Evolutionary conservation across 2,797 vertebrate species (phyloP).

Genomic region (Sebastes melanostomus): DNA sequence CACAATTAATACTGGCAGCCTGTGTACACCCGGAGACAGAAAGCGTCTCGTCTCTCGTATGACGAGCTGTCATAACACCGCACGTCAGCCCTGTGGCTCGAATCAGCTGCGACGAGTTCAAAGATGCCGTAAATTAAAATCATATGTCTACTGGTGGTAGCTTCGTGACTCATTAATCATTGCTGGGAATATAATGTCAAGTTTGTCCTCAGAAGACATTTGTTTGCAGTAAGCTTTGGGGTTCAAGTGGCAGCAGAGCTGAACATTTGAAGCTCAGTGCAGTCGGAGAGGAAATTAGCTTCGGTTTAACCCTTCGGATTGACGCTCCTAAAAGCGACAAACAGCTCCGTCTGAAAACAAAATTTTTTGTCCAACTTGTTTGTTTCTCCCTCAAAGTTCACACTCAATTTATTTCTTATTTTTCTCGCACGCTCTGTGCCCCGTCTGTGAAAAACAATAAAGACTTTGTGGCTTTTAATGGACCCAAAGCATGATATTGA

Average conservation of each 20-base stretch:
- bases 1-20: not conserved
- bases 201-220: not conserved
- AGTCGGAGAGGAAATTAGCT: not conserved
- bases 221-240: not conserved
- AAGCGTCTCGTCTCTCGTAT: not conserved
- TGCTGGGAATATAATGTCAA: not conserved
- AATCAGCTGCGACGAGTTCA: conserved; percentile 24
- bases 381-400: conserved; percentile 44
- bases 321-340: not conserved
- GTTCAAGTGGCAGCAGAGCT: not conserved
- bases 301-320: not conserved
- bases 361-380: conserved; percentile 38
- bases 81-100: conserved; percentile 7
- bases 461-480: conserved; percentile 55
- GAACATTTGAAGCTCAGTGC: not conserved
- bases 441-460: conserved; percentile 35
- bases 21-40: conserved; percentile 5
- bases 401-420: conserved; percentile 51
- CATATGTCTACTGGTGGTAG: conserved; percentile 7
- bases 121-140: conserved; percentile 41
- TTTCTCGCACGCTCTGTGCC: conserved; percentile 37
- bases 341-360: conserved; percentile 16
- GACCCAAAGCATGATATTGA: conserved; percentile 42
- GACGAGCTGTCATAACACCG: conserved; percentile 34
- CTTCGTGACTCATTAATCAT: conserved; percentile 41